Conservation (phyloP, 2,888 invertebrate genomes). For the Xiphydria camelus region DNA sequence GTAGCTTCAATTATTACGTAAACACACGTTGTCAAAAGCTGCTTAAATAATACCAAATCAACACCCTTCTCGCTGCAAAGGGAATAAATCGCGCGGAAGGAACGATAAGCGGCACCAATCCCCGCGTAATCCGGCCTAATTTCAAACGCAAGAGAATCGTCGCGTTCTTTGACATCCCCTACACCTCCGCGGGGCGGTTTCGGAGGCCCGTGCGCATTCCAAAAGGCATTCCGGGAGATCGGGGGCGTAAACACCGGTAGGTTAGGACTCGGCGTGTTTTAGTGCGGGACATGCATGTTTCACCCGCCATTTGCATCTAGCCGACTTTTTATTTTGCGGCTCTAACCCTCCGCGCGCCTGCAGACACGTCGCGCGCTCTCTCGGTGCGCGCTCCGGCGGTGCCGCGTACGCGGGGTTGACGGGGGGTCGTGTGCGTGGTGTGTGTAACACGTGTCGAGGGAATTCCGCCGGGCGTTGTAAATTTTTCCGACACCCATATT, state of each 20-base stretch:
- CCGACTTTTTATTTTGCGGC: constrained; percentile 34
- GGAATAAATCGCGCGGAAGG: no score
- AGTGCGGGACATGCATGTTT: constrained; percentile 38
- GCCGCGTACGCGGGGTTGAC: constrained; percentile 11
- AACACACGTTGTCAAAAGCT: no score
- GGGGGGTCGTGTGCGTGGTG: constrained; percentile 18
- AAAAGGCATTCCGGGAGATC: no score
- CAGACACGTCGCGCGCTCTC: constrained; percentile 5
- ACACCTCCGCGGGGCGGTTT: neutral
- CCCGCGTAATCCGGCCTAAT: no score
- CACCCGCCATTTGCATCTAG: constrained; percentile 37
- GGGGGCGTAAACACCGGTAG: neutral
- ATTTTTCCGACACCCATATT: constrained; percentile 31
- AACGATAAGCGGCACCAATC: no score
- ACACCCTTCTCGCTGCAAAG: no score
- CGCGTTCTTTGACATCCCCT: no score
- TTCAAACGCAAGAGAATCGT: no score
- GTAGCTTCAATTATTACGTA: no score
- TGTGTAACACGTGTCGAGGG: constrained; percentile 22
- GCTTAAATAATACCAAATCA: no score
- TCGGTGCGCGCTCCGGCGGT: constrained; percentile 16
- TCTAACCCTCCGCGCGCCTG: constrained; percentile 11
- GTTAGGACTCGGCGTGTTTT: neutral
- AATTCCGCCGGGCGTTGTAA: constrained; percentile 31
- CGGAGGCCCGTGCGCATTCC: neutral